Base-by-base conservation (phyloP, 2,888 invertebrate genomes). In the Thymelicus sylvestris region DNA sequence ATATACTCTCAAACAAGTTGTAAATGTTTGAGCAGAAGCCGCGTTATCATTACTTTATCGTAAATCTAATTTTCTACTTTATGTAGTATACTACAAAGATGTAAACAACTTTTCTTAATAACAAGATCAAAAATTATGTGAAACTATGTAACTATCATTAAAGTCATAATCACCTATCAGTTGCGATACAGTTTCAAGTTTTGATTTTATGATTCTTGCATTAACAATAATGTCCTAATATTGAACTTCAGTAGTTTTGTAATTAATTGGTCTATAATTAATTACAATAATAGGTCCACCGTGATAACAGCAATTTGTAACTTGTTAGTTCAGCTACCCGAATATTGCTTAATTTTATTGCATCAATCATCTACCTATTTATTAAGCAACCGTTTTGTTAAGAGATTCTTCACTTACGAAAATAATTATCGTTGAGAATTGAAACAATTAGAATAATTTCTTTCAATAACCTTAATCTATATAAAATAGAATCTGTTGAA, bases 221-320 rank as follows among this genome's bases (percentile, higher is more conserved):
- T n/a, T 10, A 59, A 44, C 44, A 44, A 44, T 12, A 10, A 59
- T 59, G 59, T 59, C n/a, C 6, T 6, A 59, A 59, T 39, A 59
- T 59, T 39, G 38, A 38, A 39, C 39, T n/a, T 59, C 39, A 39
- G n/a, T 52, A 39, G 31, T 52, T 64, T 52, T 38, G 50, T 64
- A 52, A 64, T 50, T 13, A 15, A 12, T 52, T 52, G 2, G 52
- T 39, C 59, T 39, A 31, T 31, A 47, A 57, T 19, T 57, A 19
- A 57, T 68, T 47, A 31, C 63, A 47, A 39, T 47, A 63, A 47
- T 57, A 68, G 38, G 7, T 48, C 7, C 66, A 66, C 44, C 60
- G n/a, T 50, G 62, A 64, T 19, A 47, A 68, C 63, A 63, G 47
- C 44, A 63, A 47, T 64, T 63, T 48, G 63, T 62, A 68, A 68